These are phyloP conservation scores for Philaenus spumarius DNA, from an alignment of 1,140 invertebrate genomes.

Conservation along the genomic window DNA sequence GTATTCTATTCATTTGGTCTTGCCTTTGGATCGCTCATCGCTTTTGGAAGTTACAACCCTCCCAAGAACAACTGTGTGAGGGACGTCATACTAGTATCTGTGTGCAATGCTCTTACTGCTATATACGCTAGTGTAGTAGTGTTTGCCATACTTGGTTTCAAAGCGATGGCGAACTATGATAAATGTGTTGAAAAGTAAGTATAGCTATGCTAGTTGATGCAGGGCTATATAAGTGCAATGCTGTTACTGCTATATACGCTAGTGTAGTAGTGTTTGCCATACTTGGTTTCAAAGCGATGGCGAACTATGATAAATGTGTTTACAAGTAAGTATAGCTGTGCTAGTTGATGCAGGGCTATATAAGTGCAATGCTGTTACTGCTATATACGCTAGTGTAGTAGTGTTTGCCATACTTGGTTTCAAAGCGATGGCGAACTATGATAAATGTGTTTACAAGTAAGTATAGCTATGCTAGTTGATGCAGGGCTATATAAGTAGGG, in stretches of 20 bases:
- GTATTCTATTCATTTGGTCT: conserved; percentile 93
- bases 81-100: conserved; percentile 82
- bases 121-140: conserved; percentile 91
- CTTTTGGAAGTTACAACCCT: conserved; percentile 86
- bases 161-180: conserved; percentile 73
- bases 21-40: conserved; percentile 87
- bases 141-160: conserved; percentile 82
- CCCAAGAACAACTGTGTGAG: conserved; percentile 85
- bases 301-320: conserved; percentile 72
- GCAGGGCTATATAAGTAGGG: no score
- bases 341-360: no score
- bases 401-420: conserved; percentile 85
- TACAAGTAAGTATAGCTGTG: conserved; percentile 60
- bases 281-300: conserved; percentile 78
- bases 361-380: conserved; percentile 86
- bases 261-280: conserved; percentile 88
- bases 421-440: conserved; percentile 74
- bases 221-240: no score
- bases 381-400: conserved; percentile 89
- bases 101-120: conserved; percentile 86
- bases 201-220: no score
- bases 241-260: conserved; percentile 87
- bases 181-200: conserved; percentile 68
- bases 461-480: no score
- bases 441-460: conserved; percentile 68